These are phyloP conservation scores for Gadus chalcogrammus DNA, from an alignment of 2,113 vertebrate species.

Conservation along the genomic window DNA sequence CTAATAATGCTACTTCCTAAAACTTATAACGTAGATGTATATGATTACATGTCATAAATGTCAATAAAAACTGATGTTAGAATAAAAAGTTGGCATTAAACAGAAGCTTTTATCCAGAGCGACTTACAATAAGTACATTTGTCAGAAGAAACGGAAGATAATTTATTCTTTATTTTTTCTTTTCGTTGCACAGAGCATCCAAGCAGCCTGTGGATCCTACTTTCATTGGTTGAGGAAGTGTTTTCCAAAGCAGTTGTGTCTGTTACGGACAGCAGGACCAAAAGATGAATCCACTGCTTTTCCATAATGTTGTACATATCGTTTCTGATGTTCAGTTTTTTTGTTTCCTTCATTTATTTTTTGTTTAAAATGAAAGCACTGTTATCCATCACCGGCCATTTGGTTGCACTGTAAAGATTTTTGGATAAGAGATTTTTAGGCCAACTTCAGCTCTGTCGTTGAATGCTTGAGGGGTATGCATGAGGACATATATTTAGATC, in stretches of 20 bases:
- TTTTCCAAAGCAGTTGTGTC: slow-evolving; percentile 63
- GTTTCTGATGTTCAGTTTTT: slow-evolving; percentile 43
- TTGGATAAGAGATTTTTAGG: slow-evolving; percentile 49
- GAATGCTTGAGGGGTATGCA: slow-evolving; percentile 62
- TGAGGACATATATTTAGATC: slow-evolving; percentile 51
- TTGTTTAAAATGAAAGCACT: slow-evolving; percentile 68
- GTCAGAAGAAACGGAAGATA: too few species aligned
- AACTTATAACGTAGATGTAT: too few species aligned
- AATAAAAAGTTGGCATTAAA: too few species aligned
- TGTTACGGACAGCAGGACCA: slow-evolving; percentile 60
- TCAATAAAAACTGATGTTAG: too few species aligned
- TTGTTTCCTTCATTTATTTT: slow-evolving; percentile 46
- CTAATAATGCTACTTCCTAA: too few species aligned
- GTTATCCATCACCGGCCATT: slow-evolving; percentile 71
- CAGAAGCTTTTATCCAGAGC: too few species aligned
- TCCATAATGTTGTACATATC: slow-evolving; percentile 57
- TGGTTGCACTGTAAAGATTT: slow-evolving; percentile 71
- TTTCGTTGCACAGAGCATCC: slow-evolving; percentile 35
- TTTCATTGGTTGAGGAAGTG: slow-evolving; percentile 55
- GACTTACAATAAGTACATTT: too few species aligned
- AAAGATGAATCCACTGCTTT: slow-evolving; percentile 68
- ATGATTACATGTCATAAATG: too few species aligned
- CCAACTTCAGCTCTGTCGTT: slow-evolving; percentile 51
- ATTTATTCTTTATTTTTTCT: not conserved
- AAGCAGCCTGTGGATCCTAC: slow-evolving; percentile 55